A percentile compares a stretch with the other conserved stretches of the same genome.
These are phyloP conservation scores for Pachypsylla venusta DNA, from an alignment of 1,140 invertebrate species.

Conservation along the genomic window DNA sequence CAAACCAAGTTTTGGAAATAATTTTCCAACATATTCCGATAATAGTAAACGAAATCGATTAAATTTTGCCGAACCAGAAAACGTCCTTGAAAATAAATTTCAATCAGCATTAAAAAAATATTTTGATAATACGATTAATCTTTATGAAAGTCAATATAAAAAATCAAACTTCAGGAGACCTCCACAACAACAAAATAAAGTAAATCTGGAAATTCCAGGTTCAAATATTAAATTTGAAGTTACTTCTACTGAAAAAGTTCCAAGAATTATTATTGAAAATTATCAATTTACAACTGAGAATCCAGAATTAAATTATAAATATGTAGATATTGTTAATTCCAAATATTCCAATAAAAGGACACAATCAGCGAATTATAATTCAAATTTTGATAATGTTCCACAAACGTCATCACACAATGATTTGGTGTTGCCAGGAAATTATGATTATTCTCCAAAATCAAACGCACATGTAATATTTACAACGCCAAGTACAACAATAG, in stretches of 20 bases:
- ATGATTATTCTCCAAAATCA: not conserved
- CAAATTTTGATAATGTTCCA: not conserved
- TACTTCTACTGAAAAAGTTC: not conserved
- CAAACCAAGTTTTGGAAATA: no score
- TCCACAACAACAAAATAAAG: not conserved
- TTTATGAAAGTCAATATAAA: not conserved
- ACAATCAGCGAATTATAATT: not conserved
- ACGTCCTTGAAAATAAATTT: not conserved
- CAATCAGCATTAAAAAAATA: not conserved
- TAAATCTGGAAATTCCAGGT: not conserved
- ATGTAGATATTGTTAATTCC: no score
- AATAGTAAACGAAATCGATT: not conserved
- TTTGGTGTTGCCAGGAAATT: not conserved
- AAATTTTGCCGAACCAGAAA: not conserved
- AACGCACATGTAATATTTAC: not conserved
- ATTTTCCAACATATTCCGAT: not conserved
- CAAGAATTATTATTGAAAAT: not conserved
- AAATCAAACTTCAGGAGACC: not conserved
- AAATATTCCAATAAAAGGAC: not conserved
- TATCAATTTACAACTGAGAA: not conserved
- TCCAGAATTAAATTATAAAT: no score
- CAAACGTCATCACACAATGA: not conserved
- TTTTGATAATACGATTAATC: not conserved
- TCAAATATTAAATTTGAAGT: not conserved
- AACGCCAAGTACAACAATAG: no score